Evolutionary conservation across 2,888 invertebrate genomes (phyloP), one percentile per base, ranked within the genome.

Genomic region (Leptopilina drosophilae): DNA sequence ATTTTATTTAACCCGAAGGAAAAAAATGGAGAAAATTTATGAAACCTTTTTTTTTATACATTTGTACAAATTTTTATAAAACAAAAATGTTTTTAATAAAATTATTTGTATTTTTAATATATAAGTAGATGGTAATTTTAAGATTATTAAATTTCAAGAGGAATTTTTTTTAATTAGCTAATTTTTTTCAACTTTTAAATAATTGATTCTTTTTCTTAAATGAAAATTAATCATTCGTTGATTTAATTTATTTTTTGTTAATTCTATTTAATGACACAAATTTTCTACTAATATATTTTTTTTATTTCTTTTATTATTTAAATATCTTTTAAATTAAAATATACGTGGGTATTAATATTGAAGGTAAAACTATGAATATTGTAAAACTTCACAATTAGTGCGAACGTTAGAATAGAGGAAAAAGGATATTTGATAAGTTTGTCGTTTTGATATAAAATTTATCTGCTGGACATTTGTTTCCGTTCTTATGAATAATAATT

Each of bases 351-450:
- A 49, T 11, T 8, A 49, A 49, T 11, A 49, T 11, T 49, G 11
- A 49, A 9, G 11, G 1, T 12, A 11, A 11, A 11, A 46, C 42
- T 77, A n/a, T 15, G 46, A 77, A 56, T 26, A 14, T 77, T 67
- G 59, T 73, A 80, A n/a, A 78, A 46, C 67, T 77, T 82, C 76
- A 53, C 62, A 33, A 59, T 67, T 53, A 49, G 73, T 42, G 11
- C 65, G 73, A 56, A 84, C 84, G 79, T 77, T 69, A 33, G 78
- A 42, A 56, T 46, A 77, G 82, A 87, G 89, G 88, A 89, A 89
- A 20, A 85, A 88, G 89, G 89, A 89, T 88, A 87, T 84, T 15
- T 77, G 87, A 88, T 89, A 89, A 84, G 79, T 15, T 76, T n/a
- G 20, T 15, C 76, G 46, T 40, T 26, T 76, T 78, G 78, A 76